These are phyloP conservation scores for Drosophila fulvimacula DNA, from an alignment of 2,888 invertebrate genomes.

Conservation along the genomic window DNA sequence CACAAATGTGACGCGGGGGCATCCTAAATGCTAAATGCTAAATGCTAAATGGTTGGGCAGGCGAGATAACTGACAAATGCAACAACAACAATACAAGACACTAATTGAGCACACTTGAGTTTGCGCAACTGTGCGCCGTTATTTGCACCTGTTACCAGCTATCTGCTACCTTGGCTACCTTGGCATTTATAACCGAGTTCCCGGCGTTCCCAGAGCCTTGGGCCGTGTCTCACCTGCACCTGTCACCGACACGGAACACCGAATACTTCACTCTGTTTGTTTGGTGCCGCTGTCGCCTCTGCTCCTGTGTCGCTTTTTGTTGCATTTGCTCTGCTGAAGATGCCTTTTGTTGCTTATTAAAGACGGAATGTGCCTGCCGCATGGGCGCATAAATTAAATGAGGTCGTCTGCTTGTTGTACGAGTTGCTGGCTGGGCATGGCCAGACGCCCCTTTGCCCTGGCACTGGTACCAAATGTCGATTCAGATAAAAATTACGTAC, in stretches of 20 bases:
- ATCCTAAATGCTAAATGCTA: not conserved
- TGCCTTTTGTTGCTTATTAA: slow-evolving; percentile 63
- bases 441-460: slow-evolving; percentile 5
- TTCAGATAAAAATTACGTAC: slow-evolving; percentile 67
- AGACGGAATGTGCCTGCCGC: slow-evolving; percentile 54
- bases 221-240: slow-evolving; percentile 23
- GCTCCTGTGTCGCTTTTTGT: slow-evolving; percentile 1
- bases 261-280: slow-evolving; percentile 8
- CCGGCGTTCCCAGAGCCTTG: not conserved
- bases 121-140: slow-evolving; percentile 13
- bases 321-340: slow-evolving; percentile 22
- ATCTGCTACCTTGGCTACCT: not conserved
- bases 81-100: slow-evolving; percentile 38
- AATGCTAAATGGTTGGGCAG: slow-evolving; percentile 1
- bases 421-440: slow-evolving; percentile 21
- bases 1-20: slow-evolving; percentile 4
- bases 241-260: slow-evolving; percentile 29
- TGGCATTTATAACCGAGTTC: slow-evolving; percentile 3
- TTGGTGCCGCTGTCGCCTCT: not conserved
- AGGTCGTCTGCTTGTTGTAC: slow-evolving; percentile 30
- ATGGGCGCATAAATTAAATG: slow-evolving; percentile 66
- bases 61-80: slow-evolving; percentile 8
- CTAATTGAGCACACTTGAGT: slow-evolving; percentile 45
- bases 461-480: slow-evolving; percentile 40
- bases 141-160: not conserved